Base-by-base conservation (phyloP, 2,797 vertebrate species). In the Danio choprae region DNA sequence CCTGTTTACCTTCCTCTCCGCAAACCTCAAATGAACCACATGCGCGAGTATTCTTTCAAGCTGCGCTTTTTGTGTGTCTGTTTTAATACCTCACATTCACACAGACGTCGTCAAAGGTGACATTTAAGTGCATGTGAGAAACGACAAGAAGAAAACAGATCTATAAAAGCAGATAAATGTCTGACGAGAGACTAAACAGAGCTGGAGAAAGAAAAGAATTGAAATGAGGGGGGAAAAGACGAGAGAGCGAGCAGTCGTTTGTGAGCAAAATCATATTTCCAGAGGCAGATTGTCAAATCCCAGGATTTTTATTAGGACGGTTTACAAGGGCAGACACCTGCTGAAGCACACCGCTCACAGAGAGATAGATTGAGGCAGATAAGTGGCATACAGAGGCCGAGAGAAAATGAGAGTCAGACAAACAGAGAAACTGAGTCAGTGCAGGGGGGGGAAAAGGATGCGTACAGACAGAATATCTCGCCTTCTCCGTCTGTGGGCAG, bases 401-500 rank as follows among this genome's bases (percentile, higher is more conserved):
- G 18, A 64, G 67, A 74, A 79, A 83, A 50, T 80, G 65, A 75
- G 64, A 70, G 48, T 53, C 64, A 64, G 59, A 70, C 51, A 80
- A 62, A 80, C 55, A 15, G 44, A 77, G 64, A 38, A 53, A 86
- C 70, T 59, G 59, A 74, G 60, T 40, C 46, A 46, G 67, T 73
- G 55, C 20, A 53, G 29, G 41, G 53, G 38, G 15, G 1, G 43
- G 78, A 18, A 74, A 36, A 46, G 67, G 58, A 69, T 40, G 36
- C 44, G 55, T 68, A 58, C 64, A 76, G 74, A 81, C 70, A 76
- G 79, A 83, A 75, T 78, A 78, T 75, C 72, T 81, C 41, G 48
- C 53, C 76, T 65, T 77, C 44, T 68, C 59, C 43, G 60, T 82
- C 82, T 51, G 84, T 79, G 80, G 83, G 79, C 73, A 81, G 81